phyloP scores from a whole-genome alignment of 1,140 invertebrate species.

The Pogonognathellus flavescens region DNA sequence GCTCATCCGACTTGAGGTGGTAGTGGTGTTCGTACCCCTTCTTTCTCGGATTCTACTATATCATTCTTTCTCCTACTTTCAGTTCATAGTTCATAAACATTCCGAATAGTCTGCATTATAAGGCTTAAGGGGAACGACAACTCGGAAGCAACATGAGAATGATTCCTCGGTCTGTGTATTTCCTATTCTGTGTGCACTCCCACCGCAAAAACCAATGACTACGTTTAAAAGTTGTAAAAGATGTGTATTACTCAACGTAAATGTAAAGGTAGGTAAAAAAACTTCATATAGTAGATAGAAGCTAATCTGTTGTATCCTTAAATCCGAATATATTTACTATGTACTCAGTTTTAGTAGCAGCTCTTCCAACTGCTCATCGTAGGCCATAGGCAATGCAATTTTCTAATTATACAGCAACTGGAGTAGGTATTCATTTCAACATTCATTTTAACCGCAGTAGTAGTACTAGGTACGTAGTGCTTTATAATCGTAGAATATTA shows the following conservation, averaged over 20 bases:
- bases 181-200: not conserved
- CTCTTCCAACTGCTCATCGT: conserved; percentile 7
- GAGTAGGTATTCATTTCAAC: conserved; percentile 31
- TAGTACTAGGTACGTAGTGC: no score
- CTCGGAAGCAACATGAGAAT: conserved; percentile 2
- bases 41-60: not conserved
- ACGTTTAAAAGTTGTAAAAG: conserved; percentile 19
- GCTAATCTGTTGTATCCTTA: not conserved
- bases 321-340: not conserved
- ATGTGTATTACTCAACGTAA: no score
- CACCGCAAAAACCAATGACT: conserved; percentile 4
- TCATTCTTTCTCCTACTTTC: not conserved
- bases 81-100: not conserved
- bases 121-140: not conserved
- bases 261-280: no score
- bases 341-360: not conserved
- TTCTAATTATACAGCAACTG: conserved; percentile 32
- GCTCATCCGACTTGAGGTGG: not conserved
- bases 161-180: no score
- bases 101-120: no score
- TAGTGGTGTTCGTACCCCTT: no score
- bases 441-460: not conserved
- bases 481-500: not conserved
- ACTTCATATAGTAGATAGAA: not conserved
- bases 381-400: conserved; percentile 22